Evolutionary conservation across 2,888 invertebrate species (phyloP), one percentile per base, ranked within the genome.

Genomic region (Hyppa rectilinea): DNA sequence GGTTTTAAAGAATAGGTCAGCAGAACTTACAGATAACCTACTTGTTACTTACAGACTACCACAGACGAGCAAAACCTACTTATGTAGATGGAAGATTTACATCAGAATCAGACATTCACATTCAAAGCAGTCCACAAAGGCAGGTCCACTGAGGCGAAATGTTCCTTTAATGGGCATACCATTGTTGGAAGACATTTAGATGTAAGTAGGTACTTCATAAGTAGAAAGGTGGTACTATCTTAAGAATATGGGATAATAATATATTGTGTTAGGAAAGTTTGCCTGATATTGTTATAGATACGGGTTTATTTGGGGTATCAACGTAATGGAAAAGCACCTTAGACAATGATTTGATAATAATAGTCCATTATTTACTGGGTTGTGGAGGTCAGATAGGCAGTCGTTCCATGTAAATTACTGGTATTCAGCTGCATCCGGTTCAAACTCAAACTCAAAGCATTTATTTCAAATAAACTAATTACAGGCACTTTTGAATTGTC

Each of bases 41-140:
- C 40, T 75, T n/a, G n/a, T n/a, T n/a, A n/a, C 53, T 47, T 29
- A 29, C 6, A 34, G 12, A 59, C 14, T 43, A 29, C 23, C 29
- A 34, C 12, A 20, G 14, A 58, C 12, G 29, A 26, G 14, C n/a
- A 7, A 58, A 73, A 76, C 43, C 58, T 61, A 58, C 55, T 60
- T 64, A 77, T 55, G 43, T 50, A 74, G 50, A 80, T 80, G 3
- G 26, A 20, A 53, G 58, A 77, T 80, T 75, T 68, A 63, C 80
- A 75, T 77, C 49, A 36, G 49, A 76, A 80, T 60, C 72, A 71
- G 72, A 71, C 64, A 38, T 61, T 67, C 74, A 62, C 47, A 67
- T 79, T 74, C 61, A 61, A 56, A 65, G 50, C 66, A 49, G 23
- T 62, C 26, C 56, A 26, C 56, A 38, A 58, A 78, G 40, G 40